phyloP scores from a whole-genome alignment of 2,888 invertebrate species.

The Tenthredo amoena region DNA sequence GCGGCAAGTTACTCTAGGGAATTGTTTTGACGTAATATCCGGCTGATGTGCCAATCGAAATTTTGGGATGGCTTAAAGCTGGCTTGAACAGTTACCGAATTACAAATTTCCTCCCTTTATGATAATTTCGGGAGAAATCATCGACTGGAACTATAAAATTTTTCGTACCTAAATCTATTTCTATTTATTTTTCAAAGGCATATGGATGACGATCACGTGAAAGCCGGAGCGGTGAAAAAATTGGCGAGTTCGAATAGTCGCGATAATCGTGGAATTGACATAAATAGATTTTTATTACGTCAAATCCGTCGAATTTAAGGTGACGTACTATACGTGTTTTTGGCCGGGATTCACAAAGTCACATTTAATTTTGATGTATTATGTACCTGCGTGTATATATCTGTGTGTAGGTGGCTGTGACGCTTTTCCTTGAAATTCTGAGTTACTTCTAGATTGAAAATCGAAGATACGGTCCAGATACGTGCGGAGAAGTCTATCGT shows the following conservation, averaged over 20 bases:
- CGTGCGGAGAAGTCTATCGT: not conserved
- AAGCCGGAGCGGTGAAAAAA: not conserved
- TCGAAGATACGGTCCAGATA: not conserved
- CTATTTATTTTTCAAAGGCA: not conserved
- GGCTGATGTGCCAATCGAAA: not conserved
- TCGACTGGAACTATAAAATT: not conserved
- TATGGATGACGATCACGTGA: not conserved
- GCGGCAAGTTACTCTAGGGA: not conserved
- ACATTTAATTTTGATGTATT: constrained; percentile 42
- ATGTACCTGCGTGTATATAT: not conserved
- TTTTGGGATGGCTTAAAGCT: not conserved
- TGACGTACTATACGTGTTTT: constrained; percentile 21
- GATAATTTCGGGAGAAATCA: not conserved
- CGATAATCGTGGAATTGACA: constrained; percentile 36
- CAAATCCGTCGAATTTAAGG: constrained; percentile 23
- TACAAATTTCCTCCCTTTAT: not conserved
- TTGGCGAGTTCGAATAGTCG: not conserved
- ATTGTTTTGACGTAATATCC: constrained; percentile 25
- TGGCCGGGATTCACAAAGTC: not conserved
- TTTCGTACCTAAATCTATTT: not conserved
- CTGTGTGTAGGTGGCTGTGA: not conserved
- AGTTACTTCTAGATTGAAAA: not conserved
- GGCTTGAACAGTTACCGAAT: not conserved
- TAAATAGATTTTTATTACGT: constrained; percentile 49
- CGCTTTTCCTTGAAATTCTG: not conserved